These are phyloP conservation scores for Apotomis turbidana DNA, from an alignment of 2,888 invertebrate genomes.

Conservation along the genomic window DNA sequence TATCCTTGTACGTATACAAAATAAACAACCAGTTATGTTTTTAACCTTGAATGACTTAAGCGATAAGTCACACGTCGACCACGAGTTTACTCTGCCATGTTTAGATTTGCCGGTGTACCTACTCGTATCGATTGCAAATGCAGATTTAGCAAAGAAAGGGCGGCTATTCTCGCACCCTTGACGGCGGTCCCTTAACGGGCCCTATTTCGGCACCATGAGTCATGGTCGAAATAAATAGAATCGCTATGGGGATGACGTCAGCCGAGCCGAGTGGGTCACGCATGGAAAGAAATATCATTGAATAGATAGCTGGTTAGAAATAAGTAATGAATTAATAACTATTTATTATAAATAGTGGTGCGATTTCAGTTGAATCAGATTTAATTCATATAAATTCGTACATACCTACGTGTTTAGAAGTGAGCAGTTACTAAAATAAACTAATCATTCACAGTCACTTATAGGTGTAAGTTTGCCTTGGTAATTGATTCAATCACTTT, in stretches of 20 bases:
- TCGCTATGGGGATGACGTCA: conserved; percentile 46
- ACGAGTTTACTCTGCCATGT: not conserved
- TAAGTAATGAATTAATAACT: not conserved
- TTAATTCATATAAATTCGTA: no score
- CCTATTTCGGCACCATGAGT: conserved; percentile 44
- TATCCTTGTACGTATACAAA: conserved; percentile 36
- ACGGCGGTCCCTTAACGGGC: conserved; percentile 20
- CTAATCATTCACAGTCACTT: no score
- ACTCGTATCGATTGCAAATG: conserved; percentile 3
- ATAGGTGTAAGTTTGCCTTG: no score
- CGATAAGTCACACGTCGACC: conserved; percentile 33
- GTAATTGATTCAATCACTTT: no score
- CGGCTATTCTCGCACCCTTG: conserved; percentile 30
- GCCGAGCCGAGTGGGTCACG: conserved; percentile 45
- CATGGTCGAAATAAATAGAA: conserved; percentile 41
- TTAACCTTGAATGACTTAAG: conserved; percentile 34
- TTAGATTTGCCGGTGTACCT: not conserved
- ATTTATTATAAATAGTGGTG: not conserved
- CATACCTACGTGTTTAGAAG: no score
- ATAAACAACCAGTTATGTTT: conserved; percentile 37
- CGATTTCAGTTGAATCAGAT: no score
- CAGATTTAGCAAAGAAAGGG: conserved; percentile 21
- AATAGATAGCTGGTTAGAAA: conserved; percentile 11
- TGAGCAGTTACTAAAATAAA: no score
- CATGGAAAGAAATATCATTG: conserved; percentile 38